Conservation (phyloP, 2,888 invertebrate genomes). For the Atrina japonica region DNA sequence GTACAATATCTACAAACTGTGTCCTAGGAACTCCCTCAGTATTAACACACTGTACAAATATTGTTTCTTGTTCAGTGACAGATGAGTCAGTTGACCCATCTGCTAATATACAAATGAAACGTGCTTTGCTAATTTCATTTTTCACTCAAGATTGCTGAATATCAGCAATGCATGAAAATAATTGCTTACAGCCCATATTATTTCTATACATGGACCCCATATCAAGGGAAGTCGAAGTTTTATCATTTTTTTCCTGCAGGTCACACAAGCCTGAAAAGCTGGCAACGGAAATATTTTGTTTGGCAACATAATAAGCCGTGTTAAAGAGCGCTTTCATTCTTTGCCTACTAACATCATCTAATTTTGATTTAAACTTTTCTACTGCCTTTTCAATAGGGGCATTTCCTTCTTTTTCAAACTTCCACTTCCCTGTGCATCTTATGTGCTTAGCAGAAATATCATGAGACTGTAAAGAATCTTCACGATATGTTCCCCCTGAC, state of each 20-base stretch:
- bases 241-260: conserved; percentile 35
- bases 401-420: too few relatives aligned
- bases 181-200: not conserved
- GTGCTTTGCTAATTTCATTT: conserved; percentile 1
- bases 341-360: too few relatives aligned
- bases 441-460: too few relatives aligned
- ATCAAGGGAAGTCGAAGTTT: too few relatives aligned
- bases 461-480: too few relatives aligned
- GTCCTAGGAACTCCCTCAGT: conserved; percentile 29
- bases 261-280: conserved; percentile 29
- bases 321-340: conserved; percentile 9
- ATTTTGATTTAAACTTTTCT: too few relatives aligned
- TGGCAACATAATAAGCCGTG: conserved; percentile 21
- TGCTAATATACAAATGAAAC: conserved; percentile 41
- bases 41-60: conserved; percentile 39
- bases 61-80: conserved; percentile 43
- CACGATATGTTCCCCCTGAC: too few relatives aligned
- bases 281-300: conserved; percentile 30
- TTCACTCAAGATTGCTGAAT: not conserved
- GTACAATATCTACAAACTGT: conserved; percentile 35
- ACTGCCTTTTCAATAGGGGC: too few relatives aligned
- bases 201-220: conserved; percentile 42
- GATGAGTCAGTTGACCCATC: conserved; percentile 45
- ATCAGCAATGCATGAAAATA: not conserved
- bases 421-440: too few relatives aligned